Conservation (phyloP, 2,113 vertebrate genomes). For the Phainopepla nitens region DNA sequence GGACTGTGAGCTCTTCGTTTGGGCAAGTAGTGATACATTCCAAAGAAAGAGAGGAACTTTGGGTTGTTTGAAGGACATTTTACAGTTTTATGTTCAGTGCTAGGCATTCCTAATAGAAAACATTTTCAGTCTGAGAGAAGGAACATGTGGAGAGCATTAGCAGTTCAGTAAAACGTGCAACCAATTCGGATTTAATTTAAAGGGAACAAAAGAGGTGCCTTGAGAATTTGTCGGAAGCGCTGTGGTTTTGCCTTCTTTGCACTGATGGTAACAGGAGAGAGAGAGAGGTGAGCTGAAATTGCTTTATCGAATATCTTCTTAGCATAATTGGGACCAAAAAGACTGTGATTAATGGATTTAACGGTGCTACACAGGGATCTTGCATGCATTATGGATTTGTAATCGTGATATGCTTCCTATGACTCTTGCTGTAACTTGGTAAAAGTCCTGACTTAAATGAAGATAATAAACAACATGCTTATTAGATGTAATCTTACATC, state of each 20-base stretch:
- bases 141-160: conserved; percentile 53
- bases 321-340: conserved; percentile 26
- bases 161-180: conserved; percentile 39
- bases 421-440: conserved; percentile 8
- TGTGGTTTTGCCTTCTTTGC: conserved; percentile 33
- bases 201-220: conserved; percentile 51
- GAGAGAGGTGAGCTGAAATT: conserved; percentile 16
- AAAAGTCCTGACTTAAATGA: conserved; percentile 25
- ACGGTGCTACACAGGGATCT: neutral
- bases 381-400: neutral
- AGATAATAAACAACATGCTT: conserved; percentile 35
- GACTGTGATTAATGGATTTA: neutral
- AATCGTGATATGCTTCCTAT: neutral
- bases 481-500: conserved; percentile 51
- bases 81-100: conserved; percentile 28
- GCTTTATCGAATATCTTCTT: neutral
- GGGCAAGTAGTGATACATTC: neutral
- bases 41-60: neutral
- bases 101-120: conserved; percentile 45
- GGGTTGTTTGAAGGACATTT: conserved; percentile 16
- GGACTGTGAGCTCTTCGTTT: neutral
- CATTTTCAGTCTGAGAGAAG: conserved; percentile 39
- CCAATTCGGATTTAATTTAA: conserved; percentile 53
- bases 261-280: neutral
- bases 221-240: conserved; percentile 43